These are phyloP conservation scores for Isaurus tuberculatus DNA, from an alignment of 92 coral and sea anemone genomes.

Conservation along the genomic window DNA sequence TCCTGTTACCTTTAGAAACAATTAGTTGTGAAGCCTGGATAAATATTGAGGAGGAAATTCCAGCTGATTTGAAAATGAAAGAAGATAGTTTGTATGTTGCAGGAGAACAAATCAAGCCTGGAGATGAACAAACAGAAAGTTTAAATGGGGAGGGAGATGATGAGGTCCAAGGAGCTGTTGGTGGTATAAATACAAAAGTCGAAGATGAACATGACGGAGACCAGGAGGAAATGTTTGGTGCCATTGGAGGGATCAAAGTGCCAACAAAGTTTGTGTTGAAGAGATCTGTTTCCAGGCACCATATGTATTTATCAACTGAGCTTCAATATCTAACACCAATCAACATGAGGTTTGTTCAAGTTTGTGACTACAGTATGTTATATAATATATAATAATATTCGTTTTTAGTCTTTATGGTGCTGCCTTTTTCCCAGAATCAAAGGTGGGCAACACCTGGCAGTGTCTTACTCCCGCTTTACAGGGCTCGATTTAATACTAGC, in stretches of 20 bases:
- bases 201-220: neutral
- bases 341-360: conserved; percentile 49
- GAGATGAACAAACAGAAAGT: neutral
- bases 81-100: conserved; percentile 9
- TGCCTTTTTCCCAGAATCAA: too few species aligned
- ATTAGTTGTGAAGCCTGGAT: conserved; percentile 80
- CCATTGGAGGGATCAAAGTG: conserved; percentile 27
- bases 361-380: neutral
- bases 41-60: conserved; percentile 59
- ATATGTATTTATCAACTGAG: conserved; percentile 73
- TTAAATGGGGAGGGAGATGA: neutral
- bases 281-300: conserved; percentile 75
- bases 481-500: too few species aligned
- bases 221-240: neutral
- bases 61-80: neutral
- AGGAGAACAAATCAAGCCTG: neutral
- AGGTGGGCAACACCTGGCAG: too few species aligned
- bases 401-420: too few species aligned
- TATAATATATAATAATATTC: too few species aligned
- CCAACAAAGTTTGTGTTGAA: conserved; percentile 65
- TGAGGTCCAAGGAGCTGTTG: neutral
- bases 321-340: conserved; percentile 81
- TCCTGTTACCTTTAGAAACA: conserved; percentile 67
- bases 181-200: neutral
- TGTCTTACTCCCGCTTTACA: too few species aligned